Evolutionary conservation across 30 jellyfish, hydroid and myxozoan species (phyloP).

Genomic region (Hydractinia echinata): DNA sequence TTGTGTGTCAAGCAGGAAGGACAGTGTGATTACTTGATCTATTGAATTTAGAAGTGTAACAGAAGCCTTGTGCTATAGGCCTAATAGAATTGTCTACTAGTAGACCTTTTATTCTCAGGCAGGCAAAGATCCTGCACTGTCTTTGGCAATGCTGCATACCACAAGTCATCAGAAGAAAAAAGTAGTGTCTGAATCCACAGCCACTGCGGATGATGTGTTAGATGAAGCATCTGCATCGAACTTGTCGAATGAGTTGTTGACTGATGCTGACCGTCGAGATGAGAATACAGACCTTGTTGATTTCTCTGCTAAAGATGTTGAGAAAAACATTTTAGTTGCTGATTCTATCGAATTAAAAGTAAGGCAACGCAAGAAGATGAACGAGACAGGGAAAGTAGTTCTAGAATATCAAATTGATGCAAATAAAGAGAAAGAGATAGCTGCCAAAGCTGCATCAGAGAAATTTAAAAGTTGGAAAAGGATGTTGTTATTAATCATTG

Average conservation of each 20-base stretch:
- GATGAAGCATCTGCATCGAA: not conserved
- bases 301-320: not conserved
- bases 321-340: not conserved
- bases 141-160: constrained; percentile 23
- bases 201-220: too few species aligned
- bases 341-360: constrained; percentile 24
- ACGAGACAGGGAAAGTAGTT: constrained; percentile 2
- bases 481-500: constrained; percentile 66
- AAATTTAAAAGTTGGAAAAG: constrained; percentile 82
- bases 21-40: too few species aligned
- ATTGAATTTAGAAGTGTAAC: too few species aligned
- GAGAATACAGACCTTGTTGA: not conserved
- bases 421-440: constrained; percentile 18
- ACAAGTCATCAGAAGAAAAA: not conserved
- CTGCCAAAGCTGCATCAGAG: constrained; percentile 5
- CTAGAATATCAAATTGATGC: constrained; percentile 29
- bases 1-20: too few species aligned
- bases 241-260: not conserved
- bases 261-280: not conserved
- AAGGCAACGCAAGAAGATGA: constrained; percentile 9
- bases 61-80: too few species aligned
- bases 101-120: not conserved
- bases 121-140: constrained; percentile 27
- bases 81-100: too few species aligned
- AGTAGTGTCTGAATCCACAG: too few species aligned